phyloP scores from a whole-genome alignment of 2,888 invertebrate species.

The Drosophila neoperkinsi region DNA sequence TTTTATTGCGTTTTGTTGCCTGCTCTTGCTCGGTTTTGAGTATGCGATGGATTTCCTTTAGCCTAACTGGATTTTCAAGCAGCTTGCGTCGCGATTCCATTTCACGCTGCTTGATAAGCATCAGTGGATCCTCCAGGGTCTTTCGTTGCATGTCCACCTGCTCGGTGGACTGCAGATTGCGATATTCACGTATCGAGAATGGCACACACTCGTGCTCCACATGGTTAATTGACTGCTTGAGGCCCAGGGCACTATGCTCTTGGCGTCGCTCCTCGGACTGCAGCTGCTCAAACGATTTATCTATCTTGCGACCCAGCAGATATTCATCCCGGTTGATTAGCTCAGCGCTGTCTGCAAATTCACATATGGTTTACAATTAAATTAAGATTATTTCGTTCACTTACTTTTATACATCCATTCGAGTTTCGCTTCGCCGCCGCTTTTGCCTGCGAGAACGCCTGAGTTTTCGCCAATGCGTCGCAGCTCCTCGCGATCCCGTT shows the following conservation, averaged over 20 bases:
- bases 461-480: conserved; percentile 87
- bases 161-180: conserved; percentile 86
- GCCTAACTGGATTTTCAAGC: conserved; percentile 95
- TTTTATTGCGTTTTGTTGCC: conserved; percentile 57
- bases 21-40: conserved; percentile 87
- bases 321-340: conserved; percentile 93
- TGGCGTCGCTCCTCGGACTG: conserved; percentile 86
- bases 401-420: conserved; percentile 95
- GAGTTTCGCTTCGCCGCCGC: conserved; percentile 87
- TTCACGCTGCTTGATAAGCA: conserved; percentile 95
- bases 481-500: conserved; percentile 89
- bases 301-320: conserved; percentile 90
- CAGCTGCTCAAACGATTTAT: conserved; percentile 91
- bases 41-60: conserved; percentile 93
- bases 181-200: conserved; percentile 88
- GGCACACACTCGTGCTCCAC: conserved; percentile 92
- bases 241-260: conserved; percentile 75
- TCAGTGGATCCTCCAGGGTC: conserved; percentile 96
- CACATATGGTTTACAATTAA: neutral
- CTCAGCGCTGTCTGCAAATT: conserved; percentile 74
- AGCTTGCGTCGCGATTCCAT: conserved; percentile 94
- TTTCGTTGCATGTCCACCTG: conserved; percentile 95
- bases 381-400: conserved; percentile 1
- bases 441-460: conserved; percentile 85
- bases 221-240: conserved; percentile 87